Conservation (phyloP, 2,797 vertebrate species). For the Falco berigora region DNA sequence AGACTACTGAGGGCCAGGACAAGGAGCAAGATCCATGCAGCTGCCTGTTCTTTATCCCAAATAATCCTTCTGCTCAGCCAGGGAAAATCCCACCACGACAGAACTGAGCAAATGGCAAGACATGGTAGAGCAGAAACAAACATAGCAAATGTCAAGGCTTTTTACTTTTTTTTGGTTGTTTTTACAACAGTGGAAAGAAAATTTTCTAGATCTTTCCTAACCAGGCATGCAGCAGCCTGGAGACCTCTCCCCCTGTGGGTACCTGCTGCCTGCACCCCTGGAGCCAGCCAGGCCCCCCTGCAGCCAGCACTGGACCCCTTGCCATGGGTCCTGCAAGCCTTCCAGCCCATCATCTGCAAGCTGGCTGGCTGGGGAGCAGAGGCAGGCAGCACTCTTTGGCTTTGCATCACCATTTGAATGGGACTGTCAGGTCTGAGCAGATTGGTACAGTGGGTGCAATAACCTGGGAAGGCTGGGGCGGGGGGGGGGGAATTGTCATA, state of each 20-base stretch:
- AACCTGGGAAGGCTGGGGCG: not conserved
- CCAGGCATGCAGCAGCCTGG: not conserved
- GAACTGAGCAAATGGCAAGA: conserved; percentile 30
- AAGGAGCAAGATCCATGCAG: not conserved
- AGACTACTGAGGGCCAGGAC: not conserved
- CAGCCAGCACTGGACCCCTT: not conserved
- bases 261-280: not conserved
- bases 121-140: not conserved
- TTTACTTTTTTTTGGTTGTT: not conserved
- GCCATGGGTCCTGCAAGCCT: not conserved
- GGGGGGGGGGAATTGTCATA: too few species aligned
- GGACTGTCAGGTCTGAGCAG: not conserved
- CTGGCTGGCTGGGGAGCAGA: not conserved
- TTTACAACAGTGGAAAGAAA: not conserved
- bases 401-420: not conserved
- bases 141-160: conserved; percentile 2
- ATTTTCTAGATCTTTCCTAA: not conserved
- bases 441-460: fast-evolving
- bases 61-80: conserved; percentile 23
- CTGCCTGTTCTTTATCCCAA: not conserved
- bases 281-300: not conserved
- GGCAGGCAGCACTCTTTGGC: not conserved
- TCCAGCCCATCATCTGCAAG: fast-evolving
- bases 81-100: not conserved
- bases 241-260: not conserved